Evolutionary conservation across 2,888 invertebrate genomes (phyloP), one percentile per base, ranked within the genome.

Genomic region (Macrophya alboannulata): DNA sequence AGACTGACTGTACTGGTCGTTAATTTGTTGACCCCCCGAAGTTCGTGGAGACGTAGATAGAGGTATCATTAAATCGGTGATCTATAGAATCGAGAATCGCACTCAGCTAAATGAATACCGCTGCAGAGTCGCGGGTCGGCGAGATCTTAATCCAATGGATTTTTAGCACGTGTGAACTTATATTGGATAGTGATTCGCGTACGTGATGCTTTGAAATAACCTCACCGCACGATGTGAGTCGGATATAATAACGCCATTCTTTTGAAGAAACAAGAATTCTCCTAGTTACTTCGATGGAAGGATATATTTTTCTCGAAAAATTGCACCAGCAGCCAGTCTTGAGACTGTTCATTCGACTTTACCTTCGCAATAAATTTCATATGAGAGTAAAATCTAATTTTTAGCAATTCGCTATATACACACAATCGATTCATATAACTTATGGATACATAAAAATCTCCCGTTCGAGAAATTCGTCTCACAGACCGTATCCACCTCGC

Each of bases 21-120:
- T 43, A 45, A 74, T 74, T 74, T 74, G 45, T 55, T 25, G 31
- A 48, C 25, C 25, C 74, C 25, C 15, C 74, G 10, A 74, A 74
- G 74, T 74, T 74, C 21, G 74, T 48, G 74, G 10, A 45, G 45
- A 74, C 74, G 45, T 43, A 74, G 62, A n/a, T 62, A 62, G 6
- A 62, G 17, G 72, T 72, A 74, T 68, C 68, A 68, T 68, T 74
- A 74, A 45, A 74, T 1, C 25, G 74, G 45, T 48, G 45, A 45
- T 74, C 0, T 74, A 45, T 25, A 25, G 74, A 74, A 74, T 48
- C 74, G 74, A 74, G 45, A 74, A 74, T 45, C 74, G 74, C 74
- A 74, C 74, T 74, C 74, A 74, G 74, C 43, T n/a, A 74, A 74
- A 48, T 74, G 74, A 74, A 74, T 74, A 72, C 45, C 74, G 48